Evolutionary conservation across 1,140 invertebrate species (phyloP).

Genomic region (Campoletis sonorensis): DNA sequence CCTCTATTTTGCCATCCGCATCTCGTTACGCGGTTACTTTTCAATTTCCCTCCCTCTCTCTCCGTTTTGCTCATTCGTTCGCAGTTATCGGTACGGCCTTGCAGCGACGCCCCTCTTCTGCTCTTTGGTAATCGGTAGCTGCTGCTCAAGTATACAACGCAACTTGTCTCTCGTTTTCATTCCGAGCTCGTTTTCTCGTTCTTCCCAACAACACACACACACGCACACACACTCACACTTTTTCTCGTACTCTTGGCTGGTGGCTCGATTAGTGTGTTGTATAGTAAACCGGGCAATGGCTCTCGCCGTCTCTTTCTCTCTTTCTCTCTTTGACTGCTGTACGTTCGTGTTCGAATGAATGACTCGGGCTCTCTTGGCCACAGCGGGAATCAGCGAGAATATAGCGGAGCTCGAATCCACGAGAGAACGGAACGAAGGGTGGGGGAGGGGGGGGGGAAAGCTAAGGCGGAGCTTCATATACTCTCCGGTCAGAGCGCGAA

Average conservation of each 20-base stretch:
- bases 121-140: slow-evolving; percentile 17
- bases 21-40: slow-evolving; percentile 5
- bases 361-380: neutral
- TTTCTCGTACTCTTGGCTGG: slow-evolving; percentile 20
- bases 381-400: neutral
- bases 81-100: neutral
- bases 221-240: neutral
- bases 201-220: neutral
- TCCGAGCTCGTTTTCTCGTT: neutral
- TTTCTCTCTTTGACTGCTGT: neutral
- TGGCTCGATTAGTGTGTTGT: neutral
- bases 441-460: too few species aligned
- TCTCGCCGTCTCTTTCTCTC: neutral
- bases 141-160: neutral
- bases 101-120: neutral
- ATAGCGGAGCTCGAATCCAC: neutral
- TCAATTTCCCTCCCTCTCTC: neutral
- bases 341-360: slow-evolving; percentile 3
- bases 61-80: neutral
- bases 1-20: slow-evolving; percentile 13
- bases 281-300: neutral
- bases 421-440: too few species aligned
- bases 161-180: neutral
- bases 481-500: neutral
- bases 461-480: neutral